Conservation (phyloP, 2,113 vertebrate species). For the Litocranius walleri region DNA sequence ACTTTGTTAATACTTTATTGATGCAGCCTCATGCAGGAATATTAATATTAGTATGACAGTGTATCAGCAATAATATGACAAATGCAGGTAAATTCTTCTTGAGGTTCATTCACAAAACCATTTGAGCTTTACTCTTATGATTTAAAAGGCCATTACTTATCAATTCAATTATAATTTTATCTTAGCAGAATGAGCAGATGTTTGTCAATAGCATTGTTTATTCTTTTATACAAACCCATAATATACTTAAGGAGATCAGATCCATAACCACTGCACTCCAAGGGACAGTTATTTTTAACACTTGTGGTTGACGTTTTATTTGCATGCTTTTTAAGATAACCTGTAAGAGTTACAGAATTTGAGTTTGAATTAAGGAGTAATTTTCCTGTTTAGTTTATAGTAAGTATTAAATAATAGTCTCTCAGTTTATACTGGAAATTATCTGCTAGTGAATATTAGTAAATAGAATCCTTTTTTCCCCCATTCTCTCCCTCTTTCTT, state of each 20-base stretch:
- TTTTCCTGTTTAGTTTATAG: neutral
- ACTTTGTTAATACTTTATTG: slow-evolving; percentile 17
- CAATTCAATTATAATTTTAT: slow-evolving; percentile 41
- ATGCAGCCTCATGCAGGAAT: neutral
- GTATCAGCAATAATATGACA: slow-evolving; percentile 50
- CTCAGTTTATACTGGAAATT: neutral
- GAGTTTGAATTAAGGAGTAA: neutral
- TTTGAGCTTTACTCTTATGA: slow-evolving; percentile 23
- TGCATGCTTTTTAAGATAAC: slow-evolving; percentile 11
- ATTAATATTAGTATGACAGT: slow-evolving; percentile 37
- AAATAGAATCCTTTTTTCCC: neutral
- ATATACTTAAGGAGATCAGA: neutral
- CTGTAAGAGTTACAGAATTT: neutral
- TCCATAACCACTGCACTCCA: neutral
- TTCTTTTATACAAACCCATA: slow-evolving; percentile 25
- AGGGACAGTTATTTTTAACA: slow-evolving; percentile 9
- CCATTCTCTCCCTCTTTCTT: neutral
- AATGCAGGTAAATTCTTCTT: slow-evolving; percentile 36
- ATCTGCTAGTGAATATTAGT: neutral
- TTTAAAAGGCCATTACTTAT: slow-evolving; percentile 37
- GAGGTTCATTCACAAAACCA: neutral
- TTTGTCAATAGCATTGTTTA: slow-evolving; percentile 33
- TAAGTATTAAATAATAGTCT: neutral
- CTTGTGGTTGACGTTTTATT: neutral
- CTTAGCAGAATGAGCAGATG: neutral